A percentile compares a stretch with the other conserved stretches of the same genome.
Evolutionary conservation across 2,797 vertebrate species (phyloP).

Genomic region (Yasuhikotakia modesta): DNA sequence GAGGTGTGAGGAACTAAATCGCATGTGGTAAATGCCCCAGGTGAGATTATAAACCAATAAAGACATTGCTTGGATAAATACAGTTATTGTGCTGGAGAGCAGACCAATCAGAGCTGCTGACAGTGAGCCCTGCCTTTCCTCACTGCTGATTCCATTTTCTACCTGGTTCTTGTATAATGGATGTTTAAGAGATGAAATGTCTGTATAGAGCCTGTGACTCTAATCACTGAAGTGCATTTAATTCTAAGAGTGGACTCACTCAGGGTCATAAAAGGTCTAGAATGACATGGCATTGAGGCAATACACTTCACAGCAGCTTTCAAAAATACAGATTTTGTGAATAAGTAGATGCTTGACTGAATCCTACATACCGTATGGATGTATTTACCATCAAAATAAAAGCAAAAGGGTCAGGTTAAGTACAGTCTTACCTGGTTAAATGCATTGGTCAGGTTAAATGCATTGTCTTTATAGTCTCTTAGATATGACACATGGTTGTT

Average conservation of each 20-base stretch:
- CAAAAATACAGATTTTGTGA: neutral
- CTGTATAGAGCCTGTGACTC: neutral
- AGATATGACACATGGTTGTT: neutral
- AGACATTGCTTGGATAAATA: constrained; percentile 55
- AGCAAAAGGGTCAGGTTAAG: neutral
- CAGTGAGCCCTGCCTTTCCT: constrained; percentile 55
- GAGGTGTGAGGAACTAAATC: constrained; percentile 43
- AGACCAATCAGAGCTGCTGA: constrained; percentile 49
- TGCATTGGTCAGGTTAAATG: too few species aligned
- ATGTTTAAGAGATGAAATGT: constrained; percentile 54
- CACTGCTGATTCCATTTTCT: constrained; percentile 42
- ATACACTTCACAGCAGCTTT: too few species aligned
- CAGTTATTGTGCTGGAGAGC: constrained; percentile 51
- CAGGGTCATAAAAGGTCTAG: neutral
- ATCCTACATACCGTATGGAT: neutral
- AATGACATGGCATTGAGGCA: too few species aligned
- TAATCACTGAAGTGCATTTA: neutral
- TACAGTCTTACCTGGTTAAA: neutral
- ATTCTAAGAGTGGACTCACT: neutral
- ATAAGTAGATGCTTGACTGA: neutral
- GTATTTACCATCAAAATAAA: neutral
- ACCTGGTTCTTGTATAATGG: constrained; percentile 45
- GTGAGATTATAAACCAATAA: constrained; percentile 63
- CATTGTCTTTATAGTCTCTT: neutral
- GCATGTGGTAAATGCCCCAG: constrained; percentile 42